Base-by-base conservation (phyloP, 2,888 invertebrate genomes). In the Hylaea fasciaria region DNA sequence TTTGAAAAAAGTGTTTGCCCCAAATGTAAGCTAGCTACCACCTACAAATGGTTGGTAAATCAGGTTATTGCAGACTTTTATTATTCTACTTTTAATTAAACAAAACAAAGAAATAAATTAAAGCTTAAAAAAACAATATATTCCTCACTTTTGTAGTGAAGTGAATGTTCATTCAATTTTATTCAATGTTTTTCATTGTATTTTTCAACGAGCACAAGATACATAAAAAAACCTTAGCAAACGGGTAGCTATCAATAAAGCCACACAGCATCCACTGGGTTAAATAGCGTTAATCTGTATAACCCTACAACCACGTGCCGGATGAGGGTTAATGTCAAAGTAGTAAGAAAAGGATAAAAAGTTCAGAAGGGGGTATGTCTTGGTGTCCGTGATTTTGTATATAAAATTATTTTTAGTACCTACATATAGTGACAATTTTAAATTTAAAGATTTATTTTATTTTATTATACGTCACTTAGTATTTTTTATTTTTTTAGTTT, bases 261-360 rank as follows among this genome's bases (percentile, higher is more conserved):
- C 69, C 28, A 0, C 57, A 9, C 89, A 88, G 86, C 88, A 86
- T 90, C 88, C 80, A 77, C 74, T 81, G 87, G 87, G 89, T 89
- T 89, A 86, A 56, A 84, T 77, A 76, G 74, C 73, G 75, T 72
- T 76, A 78, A 82, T 80, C 77, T 74, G 57, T 71, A 66, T 80
- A 83, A 83, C 85, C 81, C 80, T 77, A 74, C 73, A 82, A n/a
- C 81, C 89, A 86, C 89, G 88, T 87, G 90, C 86, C 80, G 78
- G 79, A 80, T 80, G 81, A 82, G 86, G 86, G 87, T 86, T 84
- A 80, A 76, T 69, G 69, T 65, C 68, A 65, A 64, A 66, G 56
- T 51, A 50, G 59, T 57, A 55, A 64, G 67, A 68, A 71, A 73
- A 69, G 66, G 69, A 64, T 67, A 57, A 70, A 68, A 62, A 62